Conservation (phyloP, 1,140 invertebrate genomes). For the Drosophila sechellia region DNA sequence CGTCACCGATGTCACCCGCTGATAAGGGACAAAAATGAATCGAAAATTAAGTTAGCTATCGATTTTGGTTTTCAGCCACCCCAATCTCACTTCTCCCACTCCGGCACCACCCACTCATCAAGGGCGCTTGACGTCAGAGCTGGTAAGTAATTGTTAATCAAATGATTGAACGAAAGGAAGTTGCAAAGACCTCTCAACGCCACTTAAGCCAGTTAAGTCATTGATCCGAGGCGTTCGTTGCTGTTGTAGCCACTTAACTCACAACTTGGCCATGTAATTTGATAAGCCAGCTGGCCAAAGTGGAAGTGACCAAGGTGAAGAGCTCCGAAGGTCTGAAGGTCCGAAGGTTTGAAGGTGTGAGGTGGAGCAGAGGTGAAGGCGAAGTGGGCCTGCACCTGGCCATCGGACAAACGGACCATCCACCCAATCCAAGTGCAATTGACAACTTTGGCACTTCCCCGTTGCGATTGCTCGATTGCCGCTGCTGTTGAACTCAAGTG, state of each 20-base stretch:
- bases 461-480: not conserved
- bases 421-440: conserved; percentile 38
- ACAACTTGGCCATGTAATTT: conserved; percentile 74
- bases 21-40: conserved; percentile 63
- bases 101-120: not conserved
- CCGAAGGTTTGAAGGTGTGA: not conserved
- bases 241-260: conserved; percentile 34
- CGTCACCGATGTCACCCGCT: conserved; percentile 58
- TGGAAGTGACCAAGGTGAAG: conserved; percentile 50
- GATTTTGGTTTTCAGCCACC: conserved; percentile 48
- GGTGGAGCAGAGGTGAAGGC: not conserved
- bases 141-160: conserved; percentile 75
- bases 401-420: not conserved
- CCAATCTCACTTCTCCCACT: not conserved
- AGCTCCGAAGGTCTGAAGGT: no score
- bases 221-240: conserved; percentile 1
- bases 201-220: conserved; percentile 56
- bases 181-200: conserved; percentile 68
- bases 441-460: conserved; percentile 39
- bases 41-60: conserved; percentile 77
- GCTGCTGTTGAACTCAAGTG: conserved; percentile 23
- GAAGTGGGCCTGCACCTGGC: conserved; percentile 3
- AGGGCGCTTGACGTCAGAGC: conserved; percentile 62
- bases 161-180: conserved; percentile 66
- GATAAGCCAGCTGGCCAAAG: conserved; percentile 65